Evolutionary conservation across 2,797 vertebrate genomes (phyloP), one percentile per base, ranked within the genome.

Genomic region (Melanotaenia trifasciata): DNA sequence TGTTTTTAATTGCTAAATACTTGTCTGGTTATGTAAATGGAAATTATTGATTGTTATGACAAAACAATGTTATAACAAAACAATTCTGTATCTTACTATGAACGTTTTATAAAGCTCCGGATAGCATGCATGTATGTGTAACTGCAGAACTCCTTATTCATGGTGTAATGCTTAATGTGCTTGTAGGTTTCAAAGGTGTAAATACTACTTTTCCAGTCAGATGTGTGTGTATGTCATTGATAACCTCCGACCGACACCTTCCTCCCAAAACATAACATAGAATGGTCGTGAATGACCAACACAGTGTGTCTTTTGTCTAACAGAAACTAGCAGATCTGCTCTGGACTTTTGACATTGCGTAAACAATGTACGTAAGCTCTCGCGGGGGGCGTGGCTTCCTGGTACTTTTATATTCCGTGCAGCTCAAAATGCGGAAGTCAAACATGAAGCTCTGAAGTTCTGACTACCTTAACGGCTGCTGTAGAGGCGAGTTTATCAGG

Each of bases 381-480:
- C 67, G 58, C n/a, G 22, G 18, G 2, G 77, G 90, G 90, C 72
- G 91, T 68, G 87, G 80, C 74, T 74, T 82, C 50, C 35, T 26
- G 32, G 0, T 38, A 63, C 9, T 0, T 45, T n/a, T 14, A 53
- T 3, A 18, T 63, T 69, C 36, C 43, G 45, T 9, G 58, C 35
- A 20, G 38, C 18, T 79, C 26, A 64, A 30, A 30, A 86, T 33
- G 80, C 88, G 87, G 90, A 93, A 92, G 79, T 66, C 12, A 68
- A 77, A 74, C 72, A 58, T 10, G 4, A 24, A 68, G n/a, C 6
- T 6, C 7, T 14, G n/a, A 22, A 76, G 47, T 74, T 40, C 45
- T 54, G 20, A 59, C 0, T 4, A 72, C 67, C 38, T 74, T 35
- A 4, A 24, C 2, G 18, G 5, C 4, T 59, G 6, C 36, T 2